Base-by-base conservation (phyloP, 2,113 vertebrate species). In the Microtus oregoni region DNA sequence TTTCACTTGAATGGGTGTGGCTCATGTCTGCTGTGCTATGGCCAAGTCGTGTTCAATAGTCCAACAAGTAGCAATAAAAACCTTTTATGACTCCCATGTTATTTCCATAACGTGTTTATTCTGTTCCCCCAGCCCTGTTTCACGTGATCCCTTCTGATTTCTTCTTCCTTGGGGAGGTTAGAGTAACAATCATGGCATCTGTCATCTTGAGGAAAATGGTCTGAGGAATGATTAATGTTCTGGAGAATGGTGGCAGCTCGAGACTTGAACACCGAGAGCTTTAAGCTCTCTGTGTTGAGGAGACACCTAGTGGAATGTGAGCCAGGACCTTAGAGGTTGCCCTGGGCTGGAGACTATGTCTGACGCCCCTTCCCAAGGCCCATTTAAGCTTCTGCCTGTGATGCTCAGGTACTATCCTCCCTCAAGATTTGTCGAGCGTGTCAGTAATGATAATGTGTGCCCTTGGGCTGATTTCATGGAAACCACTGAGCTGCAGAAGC, bases 81-180 rank as follows among this genome's bases (percentile, higher is more conserved):
- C 15, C 19, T 50, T 97, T 89, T 94, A 92, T 94, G 89, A 86
- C 67, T 75, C 92, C 55, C 50, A 81, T 0, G 13, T 41, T 65
- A 73, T 90, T 91, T 83, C 82, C 38, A 90, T 58, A 32, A 28
- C 24, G 72, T 81, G 75, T 92, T 95, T 95, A 70, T 87, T 92
- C 41, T 75, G 55, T 41, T 35, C 32, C 32, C 78, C 88, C 47
- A 15, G 2, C 24, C 35, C 70, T 50, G 78, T 90, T 96, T 94
- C 87, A 94, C 96, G 41, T 68, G n/a, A 68, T 76, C 58, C 52
- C 77, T 92, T 89, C 73, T 78, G 73, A 77, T 91, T 94, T 73
- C 92, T 88, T 94, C 92, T 86, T 81, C 79, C 75, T 90, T 86
- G 87, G 67, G 76, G n/a, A 94, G 79, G 93, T 96, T 94, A 90